A percentile compares a stretch with the other conserved stretches of the same genome.
These are phyloP conservation scores for Ancistrus triradiatus DNA, from an alignment of 2,113 vertebrate species.

Conservation along the genomic window DNA sequence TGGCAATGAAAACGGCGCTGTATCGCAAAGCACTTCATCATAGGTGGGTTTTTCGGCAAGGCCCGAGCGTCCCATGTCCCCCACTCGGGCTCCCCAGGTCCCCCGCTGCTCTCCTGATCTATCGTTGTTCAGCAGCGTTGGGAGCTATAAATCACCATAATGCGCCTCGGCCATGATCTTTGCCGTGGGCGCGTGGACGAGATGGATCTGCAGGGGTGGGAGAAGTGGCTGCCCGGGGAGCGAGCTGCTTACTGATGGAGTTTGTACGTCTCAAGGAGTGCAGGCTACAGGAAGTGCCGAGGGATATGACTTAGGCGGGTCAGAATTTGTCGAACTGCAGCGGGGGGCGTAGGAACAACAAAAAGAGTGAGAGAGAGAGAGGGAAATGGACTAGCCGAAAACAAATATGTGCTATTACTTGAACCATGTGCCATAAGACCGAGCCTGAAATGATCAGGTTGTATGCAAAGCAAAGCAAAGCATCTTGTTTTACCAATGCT, in stretches of 20 bases:
- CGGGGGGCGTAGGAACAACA: no score
- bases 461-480: no score
- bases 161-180: constrained; percentile 66
- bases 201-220: constrained; percentile 28
- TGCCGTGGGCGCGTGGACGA: constrained; percentile 47
- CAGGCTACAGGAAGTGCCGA: constrained; percentile 62
- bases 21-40: constrained; percentile 69
- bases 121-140: constrained; percentile 59
- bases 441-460: no score
- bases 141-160: constrained; percentile 71
- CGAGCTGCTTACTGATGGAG: constrained; percentile 72
- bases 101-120: constrained; percentile 70
- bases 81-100: constrained; percentile 51
- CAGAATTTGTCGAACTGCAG: constrained; percentile 60
- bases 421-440: no score
- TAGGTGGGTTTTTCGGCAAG: constrained; percentile 65
- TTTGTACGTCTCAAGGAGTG: constrained; percentile 66
- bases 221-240: constrained; percentile 17
- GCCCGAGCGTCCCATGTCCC: constrained; percentile 48
- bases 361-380: background rate
- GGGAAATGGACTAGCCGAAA: no score
- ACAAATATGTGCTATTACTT: no score
- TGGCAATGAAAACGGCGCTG: constrained; percentile 55
- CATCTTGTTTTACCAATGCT: no score
- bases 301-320: constrained; percentile 40